Evolutionary conservation across 1,140 invertebrate species (phyloP).

Genomic region (Saccostrea cuccullata): DNA sequence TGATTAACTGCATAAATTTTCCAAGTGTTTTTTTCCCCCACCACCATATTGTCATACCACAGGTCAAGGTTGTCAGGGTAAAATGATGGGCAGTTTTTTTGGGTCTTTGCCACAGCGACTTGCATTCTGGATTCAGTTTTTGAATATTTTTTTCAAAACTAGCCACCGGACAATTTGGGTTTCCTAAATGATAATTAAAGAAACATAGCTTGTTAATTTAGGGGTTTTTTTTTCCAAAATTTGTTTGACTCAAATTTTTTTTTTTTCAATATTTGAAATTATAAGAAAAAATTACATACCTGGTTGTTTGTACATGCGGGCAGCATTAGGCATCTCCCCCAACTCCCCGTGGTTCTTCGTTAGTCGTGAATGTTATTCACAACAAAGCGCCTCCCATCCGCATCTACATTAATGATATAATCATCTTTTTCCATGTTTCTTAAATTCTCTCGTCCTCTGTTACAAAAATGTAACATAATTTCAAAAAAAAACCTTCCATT

Average conservation of each 20-base stretch:
- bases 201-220: background rate
- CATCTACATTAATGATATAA: no score
- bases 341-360: no score
- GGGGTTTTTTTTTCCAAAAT: background rate
- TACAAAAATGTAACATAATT: slow-evolving; percentile 43
- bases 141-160: slow-evolving; percentile 34
- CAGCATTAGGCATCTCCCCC: no score
- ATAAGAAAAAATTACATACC: slow-evolving; percentile 11
- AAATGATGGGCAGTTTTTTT: no score
- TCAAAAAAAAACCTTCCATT: slow-evolving; percentile 43
- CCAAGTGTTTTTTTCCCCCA: slow-evolving; percentile 36
- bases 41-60: slow-evolving; percentile 40
- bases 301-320: no score
- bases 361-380: no score
- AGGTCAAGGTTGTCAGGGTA: background rate
- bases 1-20: slow-evolving; percentile 38
- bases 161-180: slow-evolving; percentile 37
- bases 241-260: no score
- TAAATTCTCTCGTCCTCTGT: slow-evolving; percentile 9
- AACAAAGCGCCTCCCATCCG: no score
- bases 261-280: background rate
- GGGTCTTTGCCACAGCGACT: no score
- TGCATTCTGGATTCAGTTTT: slow-evolving; percentile 36
- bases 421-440: background rate
- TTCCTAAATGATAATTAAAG: no score